Conservation (phyloP, 37 sponge, comb jelly and placozoan genomes). For the Cliona cf. orientalis region DNA sequence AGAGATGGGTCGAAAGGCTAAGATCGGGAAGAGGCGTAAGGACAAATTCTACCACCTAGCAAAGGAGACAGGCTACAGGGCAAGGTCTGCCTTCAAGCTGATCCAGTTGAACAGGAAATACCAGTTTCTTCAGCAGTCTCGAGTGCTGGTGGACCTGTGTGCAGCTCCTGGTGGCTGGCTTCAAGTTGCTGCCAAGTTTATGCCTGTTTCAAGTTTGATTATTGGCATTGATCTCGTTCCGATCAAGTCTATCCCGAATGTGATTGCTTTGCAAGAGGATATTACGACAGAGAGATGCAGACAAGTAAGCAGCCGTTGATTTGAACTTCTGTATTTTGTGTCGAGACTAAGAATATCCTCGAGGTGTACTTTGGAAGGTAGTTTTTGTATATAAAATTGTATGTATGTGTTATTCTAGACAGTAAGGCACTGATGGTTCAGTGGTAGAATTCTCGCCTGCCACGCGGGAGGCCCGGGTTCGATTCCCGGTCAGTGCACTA, state of each 20-base stretch:
- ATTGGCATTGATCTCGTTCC: conserved; percentile 94
- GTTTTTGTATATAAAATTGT: too few species aligned
- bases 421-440: conserved; percentile 66
- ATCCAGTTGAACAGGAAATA: conserved; percentile 96
- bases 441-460: conserved; percentile 82
- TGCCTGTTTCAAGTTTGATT: conserved; percentile 93
- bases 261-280: conserved; percentile 90
- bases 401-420: neutral
- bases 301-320: conserved; percentile 20
- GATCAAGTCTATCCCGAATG: conserved; percentile 91
- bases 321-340: neutral
- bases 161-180: conserved; percentile 99
- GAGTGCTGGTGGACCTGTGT: conserved; percentile 95
- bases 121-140: conserved; percentile 89
- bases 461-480: conserved; percentile 79
- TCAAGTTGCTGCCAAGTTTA: conserved; percentile 91
- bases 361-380: neutral
- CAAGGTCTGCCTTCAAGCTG: conserved; percentile 97
- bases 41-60: conserved; percentile 98
- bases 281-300: conserved; percentile 85
- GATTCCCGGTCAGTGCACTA: conserved; percentile 72
- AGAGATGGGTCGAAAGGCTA: conserved; percentile 95
- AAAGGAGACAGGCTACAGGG: conserved; percentile 96
- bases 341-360: neutral
- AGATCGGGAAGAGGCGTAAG: conserved; percentile 91